Evolutionary conservation across 1,140 invertebrate genomes (phyloP), one percentile per base, ranked within the genome.

Genomic region (Nephila pilipes): DNA sequence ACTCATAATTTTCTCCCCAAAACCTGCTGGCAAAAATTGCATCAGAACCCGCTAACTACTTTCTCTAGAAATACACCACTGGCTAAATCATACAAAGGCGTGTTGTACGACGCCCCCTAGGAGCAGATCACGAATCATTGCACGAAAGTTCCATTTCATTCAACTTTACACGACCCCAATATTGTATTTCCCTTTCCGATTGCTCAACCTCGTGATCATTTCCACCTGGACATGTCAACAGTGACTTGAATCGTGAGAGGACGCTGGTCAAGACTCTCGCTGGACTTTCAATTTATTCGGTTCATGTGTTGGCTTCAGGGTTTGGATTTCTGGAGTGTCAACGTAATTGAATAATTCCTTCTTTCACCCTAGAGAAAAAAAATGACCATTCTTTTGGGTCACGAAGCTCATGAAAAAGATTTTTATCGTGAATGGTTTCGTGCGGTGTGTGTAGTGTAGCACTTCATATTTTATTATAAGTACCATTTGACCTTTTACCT

Each of bases 161-260:
- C 69, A 75, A 20, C 58, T 32, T 36, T 75, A 75, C 69, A 75
- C 32, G 29, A 75, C 32, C 69, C 69, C 69, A 29, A 75, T 75
- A 75, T 75, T 75, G 69, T 75, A 36, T 75, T 75, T 36, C 29
- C 69, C 32, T 25, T 29, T 75, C 32, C 32, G 29, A 20, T 10
- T 65, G 10, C 25, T 29, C 25, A n/a, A 25, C 18, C 69, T 75
- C 69, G 69, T 75, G 69, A 75, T 29, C 69, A 36, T 75, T 32
- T 29, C 69, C 29, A 25, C 69, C 32, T 25, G 29, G 69, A 29
- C 29, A 18, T 25, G 29, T 32, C 69, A 32, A 75, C 69, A 75
- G 32, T 16, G 29, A 36, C 69, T 32, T 20, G 69, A 32, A 36
- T 75, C 69, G 29, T 75, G 69, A 75, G 18, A 29, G 69, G 69